A percentile compares a stretch with the other conserved stretches of the same genome.
phyloP scores from a whole-genome alignment of 92 coral and sea anemone species.

The Virgularia gustaviana region DNA sequence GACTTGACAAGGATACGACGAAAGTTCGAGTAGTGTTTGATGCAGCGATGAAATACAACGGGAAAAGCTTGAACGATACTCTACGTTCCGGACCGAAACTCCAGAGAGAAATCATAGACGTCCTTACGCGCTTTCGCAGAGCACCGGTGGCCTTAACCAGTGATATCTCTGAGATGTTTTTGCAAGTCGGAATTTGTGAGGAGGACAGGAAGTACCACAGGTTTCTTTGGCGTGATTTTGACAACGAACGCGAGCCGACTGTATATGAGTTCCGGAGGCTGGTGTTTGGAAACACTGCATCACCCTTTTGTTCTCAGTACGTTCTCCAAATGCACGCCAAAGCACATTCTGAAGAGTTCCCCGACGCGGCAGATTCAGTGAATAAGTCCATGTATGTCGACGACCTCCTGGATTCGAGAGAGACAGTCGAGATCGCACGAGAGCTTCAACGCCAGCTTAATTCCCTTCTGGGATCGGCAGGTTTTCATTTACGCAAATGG shows the following conservation, averaged over 20 bases:
- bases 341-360: constrained; percentile 16
- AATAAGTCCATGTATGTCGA: constrained; percentile 43
- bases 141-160: constrained; percentile 52
- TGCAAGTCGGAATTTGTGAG: constrained; percentile 48
- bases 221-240: constrained; percentile 55
- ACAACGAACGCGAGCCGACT: background rate
- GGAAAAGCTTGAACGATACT: constrained; percentile 44
- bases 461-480: constrained; percentile 36
- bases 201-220: constrained; percentile 51
- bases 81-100: constrained; percentile 44
- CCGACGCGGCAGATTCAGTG: constrained; percentile 37
- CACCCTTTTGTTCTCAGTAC: constrained; percentile 48
- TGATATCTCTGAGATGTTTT: constrained; percentile 54
- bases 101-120: constrained; percentile 36
- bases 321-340: constrained; percentile 47
- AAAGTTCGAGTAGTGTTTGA: constrained; percentile 45
- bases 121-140: constrained; percentile 37
- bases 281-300: constrained; percentile 50
- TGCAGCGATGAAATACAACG: constrained; percentile 38
- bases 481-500: constrained; percentile 43
- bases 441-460: constrained; percentile 23
- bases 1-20: constrained; percentile 38
- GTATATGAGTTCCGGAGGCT: constrained; percentile 33
- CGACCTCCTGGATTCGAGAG: constrained; percentile 39
- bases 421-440: constrained; percentile 28